phyloP scores from a whole-genome alignment of 2,797 vertebrate species.

The Darevskia nairensis region DNA sequence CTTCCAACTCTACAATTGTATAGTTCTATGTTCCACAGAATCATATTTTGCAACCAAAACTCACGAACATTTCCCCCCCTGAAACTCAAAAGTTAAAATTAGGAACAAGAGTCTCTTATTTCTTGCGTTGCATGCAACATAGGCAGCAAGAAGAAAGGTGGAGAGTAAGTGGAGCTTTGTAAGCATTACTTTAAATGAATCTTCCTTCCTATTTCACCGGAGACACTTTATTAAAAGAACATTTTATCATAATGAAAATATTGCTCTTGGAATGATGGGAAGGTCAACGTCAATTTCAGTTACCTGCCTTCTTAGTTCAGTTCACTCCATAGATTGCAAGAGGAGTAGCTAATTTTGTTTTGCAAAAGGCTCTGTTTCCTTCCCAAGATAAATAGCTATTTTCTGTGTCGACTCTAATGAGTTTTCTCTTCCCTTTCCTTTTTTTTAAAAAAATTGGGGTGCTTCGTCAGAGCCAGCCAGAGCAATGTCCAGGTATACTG shows the following conservation, averaged over 20 bases:
- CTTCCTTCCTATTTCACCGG: conserved; percentile 39
- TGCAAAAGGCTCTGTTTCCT: conserved; percentile 57
- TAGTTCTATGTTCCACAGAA: no score
- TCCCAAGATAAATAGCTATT: conserved; percentile 51
- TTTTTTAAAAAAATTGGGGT: neutral
- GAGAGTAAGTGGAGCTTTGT: no score
- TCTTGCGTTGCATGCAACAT: no score
- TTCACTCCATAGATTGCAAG: conserved; percentile 41
- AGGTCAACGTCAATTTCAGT: conserved; percentile 47
- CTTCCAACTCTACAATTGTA: no score
- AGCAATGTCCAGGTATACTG: conserved; percentile 59
- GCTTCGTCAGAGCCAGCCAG: conserved; percentile 49
- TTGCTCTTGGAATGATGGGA: conserved; percentile 52
- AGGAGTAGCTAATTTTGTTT: conserved; percentile 36
- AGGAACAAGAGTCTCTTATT: no score
- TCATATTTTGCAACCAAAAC: no score
- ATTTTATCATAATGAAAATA: conserved; percentile 69
- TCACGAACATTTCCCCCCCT: no score
- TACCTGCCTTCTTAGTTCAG: conserved; percentile 42
- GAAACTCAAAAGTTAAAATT: no score
- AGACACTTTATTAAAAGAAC: conserved; percentile 63
- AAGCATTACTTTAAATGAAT: no score
- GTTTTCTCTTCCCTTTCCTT: conserved; percentile 16
- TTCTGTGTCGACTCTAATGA: conserved; percentile 56
- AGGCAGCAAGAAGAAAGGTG: no score